phyloP scores from a whole-genome alignment of 2,113 vertebrate species.

The Sterrhoptilus dennistouni region DNA sequence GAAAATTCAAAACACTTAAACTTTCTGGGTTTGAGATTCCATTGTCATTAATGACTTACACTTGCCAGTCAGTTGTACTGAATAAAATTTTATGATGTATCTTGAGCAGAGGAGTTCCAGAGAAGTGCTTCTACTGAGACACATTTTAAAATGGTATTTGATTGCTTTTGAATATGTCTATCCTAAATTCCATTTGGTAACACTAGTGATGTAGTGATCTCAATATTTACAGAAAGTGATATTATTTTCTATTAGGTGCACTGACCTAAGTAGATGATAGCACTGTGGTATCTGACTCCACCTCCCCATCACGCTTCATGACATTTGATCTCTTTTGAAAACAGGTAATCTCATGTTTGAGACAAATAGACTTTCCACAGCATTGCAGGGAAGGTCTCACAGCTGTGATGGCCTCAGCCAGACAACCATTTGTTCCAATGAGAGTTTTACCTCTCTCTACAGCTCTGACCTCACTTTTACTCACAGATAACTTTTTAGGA shows the following conservation, averaged over 20 bases:
- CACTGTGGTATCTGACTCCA: background rate
- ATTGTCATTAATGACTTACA: accelerated
- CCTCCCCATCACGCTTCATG: background rate
- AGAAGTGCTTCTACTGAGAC: background rate
- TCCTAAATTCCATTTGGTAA: background rate
- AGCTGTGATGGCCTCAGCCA: background rate
- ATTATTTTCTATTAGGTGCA: background rate
- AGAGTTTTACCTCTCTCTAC: background rate
- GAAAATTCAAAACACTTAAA: background rate
- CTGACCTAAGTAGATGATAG: background rate
- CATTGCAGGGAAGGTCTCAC: background rate
- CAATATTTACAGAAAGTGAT: background rate
- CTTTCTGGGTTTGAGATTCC: background rate
- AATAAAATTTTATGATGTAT: background rate
- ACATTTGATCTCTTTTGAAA: background rate
- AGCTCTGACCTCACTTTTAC: background rate
- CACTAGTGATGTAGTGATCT: background rate
- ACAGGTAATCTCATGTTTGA: background rate
- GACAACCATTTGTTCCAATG: background rate
- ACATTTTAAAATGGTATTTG: background rate
- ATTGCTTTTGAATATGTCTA: background rate
- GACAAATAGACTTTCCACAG: background rate
- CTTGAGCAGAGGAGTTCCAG: background rate
- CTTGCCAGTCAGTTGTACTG: background rate
- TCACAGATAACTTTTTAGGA: background rate